Base-by-base conservation (phyloP, 2,888 invertebrate genomes). In the Steinernema hermaphroditum region DNA sequence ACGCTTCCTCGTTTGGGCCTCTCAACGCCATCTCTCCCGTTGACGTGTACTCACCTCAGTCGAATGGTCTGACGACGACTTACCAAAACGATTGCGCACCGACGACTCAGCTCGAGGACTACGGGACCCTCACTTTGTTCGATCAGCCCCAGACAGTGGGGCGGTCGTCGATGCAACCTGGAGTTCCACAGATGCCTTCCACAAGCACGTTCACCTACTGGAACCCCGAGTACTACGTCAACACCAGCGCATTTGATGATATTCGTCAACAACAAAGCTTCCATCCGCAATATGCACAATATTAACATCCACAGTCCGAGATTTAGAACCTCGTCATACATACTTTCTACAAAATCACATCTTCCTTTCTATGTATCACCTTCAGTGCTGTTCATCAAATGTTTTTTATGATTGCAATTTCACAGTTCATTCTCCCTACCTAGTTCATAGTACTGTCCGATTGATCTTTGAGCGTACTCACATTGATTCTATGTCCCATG, bases 1-100 rank as follows among this genome's bases (percentile, higher is more conserved):
- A 62, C 32, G 62, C 62, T 62, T 62, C 62, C 62, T 62, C 62
- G 62, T 62, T 62, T 62, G 62, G 62, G 62, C 62, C 62, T 62
- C 62, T 62, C 62, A 62, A 62, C 62, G 62, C 62, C 62, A 62
- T 14, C 29, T 62, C 62, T 32, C 62, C 62, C 62, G 62, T 62
- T 62, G 62, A 62, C 62, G 62, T 62, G 32, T 62, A 32, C 62
- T 62, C 32, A 12, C 27, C 62, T 32, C 62, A 62, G 62, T 62
- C 62, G 34, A 62, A 29, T 29, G 62, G 62, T 62, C 62, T 29
- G 29, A 62, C 29, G 4, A 62, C 62, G 62, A 62, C 62, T 32
- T 62, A 8, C 27, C 62, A 29, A 27, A 24, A 8, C 29, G 62
- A 62, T 32, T 29, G 1, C 29, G 62, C 62, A n/a, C 62, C 62